Base-by-base conservation (phyloP, 1,140 invertebrate genomes). In the Pomacea maculata region DNA sequence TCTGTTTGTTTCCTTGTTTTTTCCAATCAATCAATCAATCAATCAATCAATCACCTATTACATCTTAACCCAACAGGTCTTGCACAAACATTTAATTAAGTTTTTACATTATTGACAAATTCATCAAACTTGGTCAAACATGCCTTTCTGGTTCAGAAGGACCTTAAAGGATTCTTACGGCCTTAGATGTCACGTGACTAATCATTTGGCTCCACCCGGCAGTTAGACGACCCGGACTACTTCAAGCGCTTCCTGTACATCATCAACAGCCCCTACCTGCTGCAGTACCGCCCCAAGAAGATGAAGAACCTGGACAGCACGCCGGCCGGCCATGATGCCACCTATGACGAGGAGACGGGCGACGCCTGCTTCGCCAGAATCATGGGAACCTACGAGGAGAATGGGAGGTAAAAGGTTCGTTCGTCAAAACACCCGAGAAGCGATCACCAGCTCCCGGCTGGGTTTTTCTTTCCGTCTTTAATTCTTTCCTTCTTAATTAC, bases 301-400 rank as follows among this genome's bases (percentile, higher is more conserved):
- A 83, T 87, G 72, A 77, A 79, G 6, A 70, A 82, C 15, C 55
- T 82, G 14, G 10, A 63, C 17, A 67, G 82, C 15, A 64, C 63
- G 12, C 61, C 75, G 52, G n/a, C 80, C 6, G 86, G 86, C 52
- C 72, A 61, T 19, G 77, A 85, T 21, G 29, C 74, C 1, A 57
- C 61, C n/a, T 88, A 88, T 67, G 75, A 86, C 68, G 87, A 88
- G 71, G 85, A 87, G 15, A 73, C 75, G 6, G 87, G 87, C 15
- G 87, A 88, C 54, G 72, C 73, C 5, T 88, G 87, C 71, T 87
- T 86, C 75, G 83, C 86, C 15, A 78, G 86, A 34, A 75, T 88
- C 9, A 75, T 88, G 77, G 87, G 87, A 34, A 87, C 85, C 0
- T 88, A 29, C 57, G 45, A 75, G 11, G 79, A 80, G 6, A 45